phyloP scores from a whole-genome alignment of 1,140 invertebrate species.

The Berghia stephanieae region DNA sequence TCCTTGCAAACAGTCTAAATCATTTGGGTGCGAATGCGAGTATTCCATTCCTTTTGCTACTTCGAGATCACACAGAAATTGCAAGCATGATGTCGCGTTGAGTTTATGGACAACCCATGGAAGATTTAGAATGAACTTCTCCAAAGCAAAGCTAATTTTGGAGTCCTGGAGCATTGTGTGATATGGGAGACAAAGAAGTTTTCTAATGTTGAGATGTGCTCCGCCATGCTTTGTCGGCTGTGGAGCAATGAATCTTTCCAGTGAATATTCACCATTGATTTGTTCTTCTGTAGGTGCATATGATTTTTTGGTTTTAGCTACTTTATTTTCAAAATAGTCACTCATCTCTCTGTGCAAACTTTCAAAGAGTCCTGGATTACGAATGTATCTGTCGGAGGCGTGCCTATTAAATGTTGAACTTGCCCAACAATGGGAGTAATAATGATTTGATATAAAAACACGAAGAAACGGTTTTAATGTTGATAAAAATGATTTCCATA shows the following conservation, averaged over 20 bases:
- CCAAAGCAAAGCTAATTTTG: not conserved
- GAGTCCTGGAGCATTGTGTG: slow-evolving; percentile 31
- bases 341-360: slow-evolving; percentile 32
- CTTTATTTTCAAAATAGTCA: slow-evolving; percentile 60
- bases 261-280: slow-evolving; percentile 27
- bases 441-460: slow-evolving; percentile 9
- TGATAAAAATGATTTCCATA: not conserved
- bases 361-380: not conserved
- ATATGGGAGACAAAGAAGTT: slow-evolving; percentile 65
- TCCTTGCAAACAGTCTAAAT: slow-evolving; percentile 69
- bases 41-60: slow-evolving; percentile 45
- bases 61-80: slow-evolving; percentile 74
- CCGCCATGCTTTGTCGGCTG: slow-evolving; percentile 55
- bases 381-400: slow-evolving; percentile 18
- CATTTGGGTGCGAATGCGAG: slow-evolving; percentile 69
- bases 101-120: slow-evolving; percentile 81
- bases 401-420: slow-evolving; percentile 16
- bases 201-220: slow-evolving; percentile 79
- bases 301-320: slow-evolving; percentile 64
- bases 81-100: slow-evolving; percentile 73
- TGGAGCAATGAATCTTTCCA: slow-evolving; percentile 46
- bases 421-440: slow-evolving; percentile 13
- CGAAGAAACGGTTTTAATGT: not conserved
- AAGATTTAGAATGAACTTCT: slow-evolving; percentile 46
- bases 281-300: slow-evolving; percentile 40